Percentiles rank a stretch among this genome's conserved stretches.
Evolutionary conservation across 2,888 invertebrate species (phyloP).

Genomic region (Callosobruchus maculatus): DNA sequence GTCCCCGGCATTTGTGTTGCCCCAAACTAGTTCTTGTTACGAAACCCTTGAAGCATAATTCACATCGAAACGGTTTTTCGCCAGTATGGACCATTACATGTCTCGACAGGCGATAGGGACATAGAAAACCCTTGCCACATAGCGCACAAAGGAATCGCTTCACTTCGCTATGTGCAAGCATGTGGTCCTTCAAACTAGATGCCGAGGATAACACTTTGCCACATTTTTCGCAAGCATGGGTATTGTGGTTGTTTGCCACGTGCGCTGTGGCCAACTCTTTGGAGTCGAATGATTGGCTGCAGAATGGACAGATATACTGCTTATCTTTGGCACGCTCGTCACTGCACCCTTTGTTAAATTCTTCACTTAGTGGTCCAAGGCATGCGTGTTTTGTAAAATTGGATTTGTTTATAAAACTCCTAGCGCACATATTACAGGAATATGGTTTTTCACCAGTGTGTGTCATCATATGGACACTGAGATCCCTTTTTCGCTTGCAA

Average conservation of each 20-base stretch:
- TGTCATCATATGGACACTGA: neutral
- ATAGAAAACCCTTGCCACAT: no score
- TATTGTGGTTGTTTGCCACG: no score
- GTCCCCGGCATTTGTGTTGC: no score
- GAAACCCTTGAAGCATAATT: no score
- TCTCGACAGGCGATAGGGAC: no score
- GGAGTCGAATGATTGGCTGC: no score
- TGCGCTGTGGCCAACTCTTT: no score
- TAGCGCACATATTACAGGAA: neutral
- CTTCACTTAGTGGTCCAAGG: neutral
- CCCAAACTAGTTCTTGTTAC: no score
- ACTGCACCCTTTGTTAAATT: no score
- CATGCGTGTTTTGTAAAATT: neutral
- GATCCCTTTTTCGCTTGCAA: neutral
- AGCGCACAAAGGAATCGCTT: no score
- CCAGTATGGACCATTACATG: neutral
- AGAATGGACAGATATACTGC: no score
- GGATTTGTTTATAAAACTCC: neutral
- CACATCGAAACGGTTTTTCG: neutral
- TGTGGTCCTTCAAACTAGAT: constrained; percentile 11
- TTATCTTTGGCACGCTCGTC: no score
- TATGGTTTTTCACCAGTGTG: neutral
- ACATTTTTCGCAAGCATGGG: neutral
- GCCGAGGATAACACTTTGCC: constrained; percentile 14
- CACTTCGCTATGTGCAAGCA: neutral